These are phyloP conservation scores for Acipenser oxyrinchus DNA, from an alignment of 2,797 vertebrate genomes.

Conservation along the genomic window DNA sequence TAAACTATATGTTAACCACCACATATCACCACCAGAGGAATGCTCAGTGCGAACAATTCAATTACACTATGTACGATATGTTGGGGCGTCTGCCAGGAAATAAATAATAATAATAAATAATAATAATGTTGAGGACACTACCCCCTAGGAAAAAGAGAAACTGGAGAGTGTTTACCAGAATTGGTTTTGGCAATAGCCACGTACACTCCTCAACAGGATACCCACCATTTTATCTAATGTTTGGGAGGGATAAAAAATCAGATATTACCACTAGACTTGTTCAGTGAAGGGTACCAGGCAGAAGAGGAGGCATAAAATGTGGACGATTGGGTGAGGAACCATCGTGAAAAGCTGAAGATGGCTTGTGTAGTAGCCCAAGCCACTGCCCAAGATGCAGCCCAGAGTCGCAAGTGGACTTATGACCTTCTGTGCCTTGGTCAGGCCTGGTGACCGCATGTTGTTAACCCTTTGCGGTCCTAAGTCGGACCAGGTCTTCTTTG, in stretches of 20 bases:
- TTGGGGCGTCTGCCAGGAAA: too few relatives aligned
- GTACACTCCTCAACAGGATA: slow-evolving; percentile 13
- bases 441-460: too few relatives aligned
- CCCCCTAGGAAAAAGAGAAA: slow-evolving; percentile 16
- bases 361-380: slow-evolving; percentile 1
- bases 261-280: slow-evolving; percentile 5
- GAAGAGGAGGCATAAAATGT: background rate
- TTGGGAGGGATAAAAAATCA: slow-evolving; percentile 6
- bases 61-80: slow-evolving; percentile 27
- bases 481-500: too few relatives aligned
- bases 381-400: background rate
- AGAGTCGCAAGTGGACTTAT: too few relatives aligned
- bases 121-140: slow-evolving; percentile 6
- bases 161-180: slow-evolving; percentile 10
- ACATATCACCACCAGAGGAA: slow-evolving; percentile 23
- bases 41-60: slow-evolving; percentile 19
- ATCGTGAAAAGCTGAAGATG: slow-evolving; percentile 3
- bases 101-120: too few relatives aligned
- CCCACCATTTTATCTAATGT: slow-evolving; percentile 18
- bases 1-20: slow-evolving; percentile 13
- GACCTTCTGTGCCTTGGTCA: too few relatives aligned
- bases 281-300: background rate
- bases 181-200: background rate
- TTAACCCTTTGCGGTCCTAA: too few relatives aligned
- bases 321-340: slow-evolving; percentile 14